phyloP scores from a whole-genome alignment of 2,113 vertebrate species.

The Paralichthys olivaceus region DNA sequence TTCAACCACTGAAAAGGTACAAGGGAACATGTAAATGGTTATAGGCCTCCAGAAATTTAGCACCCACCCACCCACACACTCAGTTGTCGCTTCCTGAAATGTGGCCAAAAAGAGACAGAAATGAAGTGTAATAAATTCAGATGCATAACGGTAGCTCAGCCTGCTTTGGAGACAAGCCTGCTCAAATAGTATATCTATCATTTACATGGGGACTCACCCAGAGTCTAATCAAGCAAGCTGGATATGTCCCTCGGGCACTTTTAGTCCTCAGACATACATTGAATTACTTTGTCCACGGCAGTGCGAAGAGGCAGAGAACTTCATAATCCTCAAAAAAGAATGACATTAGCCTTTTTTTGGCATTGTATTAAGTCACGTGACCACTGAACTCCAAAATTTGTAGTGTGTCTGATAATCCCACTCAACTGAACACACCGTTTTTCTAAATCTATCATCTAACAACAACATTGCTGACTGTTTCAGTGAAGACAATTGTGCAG shows the following conservation, averaged over 20 bases:
- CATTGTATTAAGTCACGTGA: background rate
- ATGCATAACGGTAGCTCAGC: slow-evolving; percentile 1
- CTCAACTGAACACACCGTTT: no score
- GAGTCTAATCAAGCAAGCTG: background rate
- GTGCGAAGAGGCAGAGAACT: background rate
- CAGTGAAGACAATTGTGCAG: no score
- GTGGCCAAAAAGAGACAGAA: slow-evolving; percentile 32
- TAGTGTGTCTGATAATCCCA: background rate
- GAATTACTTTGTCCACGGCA: background rate
- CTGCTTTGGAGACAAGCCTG: background rate
- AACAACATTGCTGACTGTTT: no score
- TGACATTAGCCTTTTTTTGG: background rate
- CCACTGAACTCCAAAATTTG: background rate
- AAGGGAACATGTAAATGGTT: slow-evolving; percentile 31
- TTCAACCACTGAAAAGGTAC: slow-evolving; percentile 5
- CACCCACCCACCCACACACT: slow-evolving; percentile 55
- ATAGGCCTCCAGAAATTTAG: slow-evolving; percentile 39
- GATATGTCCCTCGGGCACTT: slow-evolving; percentile 1
- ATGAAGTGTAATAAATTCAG: slow-evolving; percentile 16
- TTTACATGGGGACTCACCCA: background rate
- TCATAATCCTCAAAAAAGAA: background rate
- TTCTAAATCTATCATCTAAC: no score
- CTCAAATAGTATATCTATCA: background rate
- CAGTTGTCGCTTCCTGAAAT: slow-evolving; percentile 57
- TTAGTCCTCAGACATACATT: background rate